phyloP scores from a whole-genome alignment of 2,888 invertebrate species.

The Dermolepida albohirtum region DNA sequence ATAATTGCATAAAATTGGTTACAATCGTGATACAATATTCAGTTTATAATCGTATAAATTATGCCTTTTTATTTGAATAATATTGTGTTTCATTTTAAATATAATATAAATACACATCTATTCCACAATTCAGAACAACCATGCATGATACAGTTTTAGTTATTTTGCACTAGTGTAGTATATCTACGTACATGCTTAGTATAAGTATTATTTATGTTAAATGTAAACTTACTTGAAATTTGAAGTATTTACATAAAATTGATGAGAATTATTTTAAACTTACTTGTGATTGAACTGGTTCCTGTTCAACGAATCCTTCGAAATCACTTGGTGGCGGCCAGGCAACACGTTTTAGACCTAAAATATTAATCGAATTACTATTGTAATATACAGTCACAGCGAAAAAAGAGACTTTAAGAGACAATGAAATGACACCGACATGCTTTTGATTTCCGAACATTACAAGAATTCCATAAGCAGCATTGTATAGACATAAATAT shows the following conservation, averaged over 20 bases:
- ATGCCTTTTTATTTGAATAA: no score
- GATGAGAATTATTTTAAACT: constrained; percentile 39
- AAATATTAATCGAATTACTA: constrained; percentile 56
- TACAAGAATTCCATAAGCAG: no score
- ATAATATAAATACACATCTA: background rate
- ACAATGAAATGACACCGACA: no score
- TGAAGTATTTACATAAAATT: background rate
- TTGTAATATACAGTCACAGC: no score
- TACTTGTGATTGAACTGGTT: constrained; percentile 72
- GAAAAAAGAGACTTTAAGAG: no score
- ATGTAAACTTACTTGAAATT: background rate
- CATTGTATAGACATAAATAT: no score
- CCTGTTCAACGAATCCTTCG: constrained; percentile 68
- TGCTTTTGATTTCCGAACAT: no score
- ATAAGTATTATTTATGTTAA: background rate
- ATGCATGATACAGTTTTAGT: background rate
- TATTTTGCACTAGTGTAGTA: background rate
- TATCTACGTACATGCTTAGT: background rate
- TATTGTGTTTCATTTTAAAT: background rate
- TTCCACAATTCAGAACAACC: background rate
- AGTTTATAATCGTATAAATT: no score
- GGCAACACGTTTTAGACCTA: constrained; percentile 87
- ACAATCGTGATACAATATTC: no score
- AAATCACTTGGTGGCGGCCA: constrained; percentile 84
- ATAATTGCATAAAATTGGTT: no score